Percentiles rank a stretch among this genome's conserved stretches.
Conservation (phyloP, 2,797 vertebrate species). For the Podarcis lilfordi region DNA sequence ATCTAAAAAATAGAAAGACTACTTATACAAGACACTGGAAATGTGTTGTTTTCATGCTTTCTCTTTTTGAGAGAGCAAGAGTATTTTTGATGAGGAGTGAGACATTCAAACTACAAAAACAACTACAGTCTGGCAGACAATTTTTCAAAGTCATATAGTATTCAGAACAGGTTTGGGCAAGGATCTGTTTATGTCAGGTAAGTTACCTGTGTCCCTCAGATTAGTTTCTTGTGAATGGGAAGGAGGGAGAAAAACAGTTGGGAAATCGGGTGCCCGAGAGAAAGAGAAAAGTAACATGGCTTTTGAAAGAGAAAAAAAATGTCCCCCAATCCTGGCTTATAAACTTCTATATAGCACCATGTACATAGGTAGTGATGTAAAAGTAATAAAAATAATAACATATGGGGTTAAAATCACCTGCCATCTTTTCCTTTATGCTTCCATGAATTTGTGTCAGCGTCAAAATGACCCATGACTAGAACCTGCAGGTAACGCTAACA, state of each 20-base stretch:
- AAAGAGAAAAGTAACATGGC: too few relatives aligned
- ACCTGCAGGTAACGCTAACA: too few relatives aligned
- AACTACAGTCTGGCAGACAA: neutral
- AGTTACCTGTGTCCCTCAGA: neutral
- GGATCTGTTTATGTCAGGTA: neutral
- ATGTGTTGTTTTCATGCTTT: neutral
- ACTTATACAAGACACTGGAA: neutral
- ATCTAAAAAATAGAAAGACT: constrained; percentile 76
- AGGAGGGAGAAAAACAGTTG: neutral
- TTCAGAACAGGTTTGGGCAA: neutral
- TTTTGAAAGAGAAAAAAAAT: too few relatives aligned
- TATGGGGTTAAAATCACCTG: too few relatives aligned
- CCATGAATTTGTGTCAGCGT: too few relatives aligned
- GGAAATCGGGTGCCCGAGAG: too few relatives aligned
- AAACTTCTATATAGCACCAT: neutral
- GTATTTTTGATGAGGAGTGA: constrained; percentile 14
- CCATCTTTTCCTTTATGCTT: too few relatives aligned
- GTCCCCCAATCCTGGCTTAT: neutral
- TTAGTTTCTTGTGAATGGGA: neutral
- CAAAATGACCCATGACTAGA: too few relatives aligned
- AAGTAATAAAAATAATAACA: neutral
- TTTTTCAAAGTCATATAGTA: neutral
- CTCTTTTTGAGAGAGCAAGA: constrained; percentile 21
- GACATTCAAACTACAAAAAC: neutral
- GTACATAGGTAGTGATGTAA: neutral